Percentiles rank a stretch among this genome's conserved stretches.
Conservation (phyloP, 1,140 invertebrate genomes). For the Tachypleus tridentatus region DNA sequence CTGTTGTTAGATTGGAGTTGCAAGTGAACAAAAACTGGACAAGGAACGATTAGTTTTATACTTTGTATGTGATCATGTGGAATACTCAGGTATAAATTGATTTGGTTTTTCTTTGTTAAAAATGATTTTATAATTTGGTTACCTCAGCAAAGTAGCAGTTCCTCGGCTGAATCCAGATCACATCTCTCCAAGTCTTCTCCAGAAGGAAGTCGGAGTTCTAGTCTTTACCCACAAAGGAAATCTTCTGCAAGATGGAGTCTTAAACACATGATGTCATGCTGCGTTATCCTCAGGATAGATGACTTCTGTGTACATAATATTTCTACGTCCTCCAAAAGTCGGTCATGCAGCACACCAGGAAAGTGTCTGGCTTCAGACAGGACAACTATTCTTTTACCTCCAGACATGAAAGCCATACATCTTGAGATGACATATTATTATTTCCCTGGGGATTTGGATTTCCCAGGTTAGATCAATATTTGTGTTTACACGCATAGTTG, state of each 20-base stretch:
- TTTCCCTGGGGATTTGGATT: constrained; percentile 83
- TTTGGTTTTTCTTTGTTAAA: no score
- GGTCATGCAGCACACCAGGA: no score
- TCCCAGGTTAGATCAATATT: constrained; percentile 57
- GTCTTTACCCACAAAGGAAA: constrained; percentile 4
- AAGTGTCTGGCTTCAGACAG: constrained; percentile 55
- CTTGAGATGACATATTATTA: constrained; percentile 95
- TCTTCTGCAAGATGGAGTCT: constrained; percentile 19
- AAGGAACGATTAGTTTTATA: no score
- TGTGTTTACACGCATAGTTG: background rate
- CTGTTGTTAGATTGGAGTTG: no score
- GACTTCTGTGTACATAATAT: constrained; percentile 67
- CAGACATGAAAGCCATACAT: constrained; percentile 78
- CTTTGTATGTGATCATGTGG: no score
- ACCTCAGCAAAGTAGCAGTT: no score
- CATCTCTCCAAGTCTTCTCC: constrained; percentile 9
- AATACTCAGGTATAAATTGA: no score
- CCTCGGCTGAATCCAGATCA: no score
- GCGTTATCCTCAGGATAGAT: constrained; percentile 19
- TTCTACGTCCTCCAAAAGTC: constrained; percentile 38
- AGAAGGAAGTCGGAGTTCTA: constrained; percentile 17
- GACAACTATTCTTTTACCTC: constrained; percentile 64
- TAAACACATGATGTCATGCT: constrained; percentile 22
- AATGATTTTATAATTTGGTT: no score
- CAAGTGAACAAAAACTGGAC: no score